Conservation (phyloP, 2,113 vertebrate genomes). For the Anolis sagrei region DNA sequence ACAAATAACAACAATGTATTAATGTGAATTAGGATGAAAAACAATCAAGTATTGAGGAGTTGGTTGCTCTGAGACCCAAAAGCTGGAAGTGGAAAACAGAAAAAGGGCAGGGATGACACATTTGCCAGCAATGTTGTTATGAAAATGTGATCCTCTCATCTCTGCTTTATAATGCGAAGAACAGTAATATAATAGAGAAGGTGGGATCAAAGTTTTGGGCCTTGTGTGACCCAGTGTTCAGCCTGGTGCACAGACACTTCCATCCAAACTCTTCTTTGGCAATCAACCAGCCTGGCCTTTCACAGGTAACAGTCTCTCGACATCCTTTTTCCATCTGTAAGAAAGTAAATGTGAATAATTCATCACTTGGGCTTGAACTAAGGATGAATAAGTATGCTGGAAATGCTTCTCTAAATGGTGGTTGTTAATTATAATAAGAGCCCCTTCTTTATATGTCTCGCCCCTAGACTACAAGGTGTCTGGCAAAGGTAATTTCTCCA, state of each 20-base stretch:
- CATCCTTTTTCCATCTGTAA: background rate
- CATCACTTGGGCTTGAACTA: background rate
- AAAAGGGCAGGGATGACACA: background rate
- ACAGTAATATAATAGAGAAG: too few species aligned
- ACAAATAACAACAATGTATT: too few species aligned
- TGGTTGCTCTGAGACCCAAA: background rate
- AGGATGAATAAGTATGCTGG: background rate
- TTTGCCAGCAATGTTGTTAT: too few species aligned
- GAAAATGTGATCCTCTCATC: background rate
- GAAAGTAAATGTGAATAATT: background rate
- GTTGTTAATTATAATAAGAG: slow-evolving; percentile 1
- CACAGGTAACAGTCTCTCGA: background rate
- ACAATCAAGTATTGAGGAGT: background rate
- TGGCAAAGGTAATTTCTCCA: background rate
- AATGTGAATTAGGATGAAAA: background rate
- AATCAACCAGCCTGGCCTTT: background rate
- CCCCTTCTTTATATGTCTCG: background rate
- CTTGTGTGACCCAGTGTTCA: background rate
- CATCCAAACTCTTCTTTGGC: background rate
- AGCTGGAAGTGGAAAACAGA: background rate
- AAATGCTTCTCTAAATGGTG: background rate
- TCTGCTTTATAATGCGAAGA: too few species aligned
- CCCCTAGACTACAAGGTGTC: background rate
- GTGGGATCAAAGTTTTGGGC: too few species aligned
- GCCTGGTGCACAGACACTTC: background rate